These are phyloP conservation scores for Pagrus major DNA, from an alignment of 2,113 vertebrate species.

Conservation along the genomic window DNA sequence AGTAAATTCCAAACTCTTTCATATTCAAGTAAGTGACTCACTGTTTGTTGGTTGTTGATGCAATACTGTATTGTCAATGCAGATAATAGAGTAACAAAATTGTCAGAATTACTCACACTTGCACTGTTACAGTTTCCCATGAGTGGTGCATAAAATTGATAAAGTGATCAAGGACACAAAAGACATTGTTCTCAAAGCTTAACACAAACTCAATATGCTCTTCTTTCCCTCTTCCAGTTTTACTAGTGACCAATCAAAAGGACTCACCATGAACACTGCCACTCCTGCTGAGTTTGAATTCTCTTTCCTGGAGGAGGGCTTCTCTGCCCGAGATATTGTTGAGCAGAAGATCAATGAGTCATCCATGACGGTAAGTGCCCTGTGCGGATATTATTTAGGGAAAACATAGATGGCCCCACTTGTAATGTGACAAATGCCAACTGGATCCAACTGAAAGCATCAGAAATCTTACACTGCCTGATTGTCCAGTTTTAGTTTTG, in stretches of 20 bases:
- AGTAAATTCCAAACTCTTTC: slow-evolving; percentile 78
- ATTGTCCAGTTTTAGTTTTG: neutral
- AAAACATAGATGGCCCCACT: neutral
- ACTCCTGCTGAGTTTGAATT: slow-evolving; percentile 87
- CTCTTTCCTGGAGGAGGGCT: slow-evolving; percentile 95
- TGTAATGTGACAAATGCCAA: neutral
- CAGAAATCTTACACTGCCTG: neutral
- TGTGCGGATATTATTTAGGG: neutral
- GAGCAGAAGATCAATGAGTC: slow-evolving; percentile 98
- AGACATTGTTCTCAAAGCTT: slow-evolving; percentile 5
- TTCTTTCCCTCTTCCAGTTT: slow-evolving; percentile 71
- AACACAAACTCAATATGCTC: neutral
- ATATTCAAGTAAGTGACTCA: slow-evolving; percentile 80
- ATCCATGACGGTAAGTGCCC: slow-evolving; percentile 89
- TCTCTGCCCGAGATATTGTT: slow-evolving; percentile 93
- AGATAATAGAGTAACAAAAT: neutral
- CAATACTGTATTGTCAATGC: neutral
- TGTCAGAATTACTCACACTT: neutral
- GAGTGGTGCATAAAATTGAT: neutral
- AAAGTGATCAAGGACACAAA: slow-evolving; percentile 3
- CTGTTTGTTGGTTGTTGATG: neutral
- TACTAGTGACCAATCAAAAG: slow-evolving; percentile 64
- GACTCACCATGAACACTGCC: slow-evolving; percentile 85
- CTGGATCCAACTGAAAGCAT: neutral
- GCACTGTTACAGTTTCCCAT: neutral